Percentiles rank a stretch among this genome's conserved stretches.
Conservation (phyloP, 2,888 invertebrate genomes). For the Campoletis raptor region DNA sequence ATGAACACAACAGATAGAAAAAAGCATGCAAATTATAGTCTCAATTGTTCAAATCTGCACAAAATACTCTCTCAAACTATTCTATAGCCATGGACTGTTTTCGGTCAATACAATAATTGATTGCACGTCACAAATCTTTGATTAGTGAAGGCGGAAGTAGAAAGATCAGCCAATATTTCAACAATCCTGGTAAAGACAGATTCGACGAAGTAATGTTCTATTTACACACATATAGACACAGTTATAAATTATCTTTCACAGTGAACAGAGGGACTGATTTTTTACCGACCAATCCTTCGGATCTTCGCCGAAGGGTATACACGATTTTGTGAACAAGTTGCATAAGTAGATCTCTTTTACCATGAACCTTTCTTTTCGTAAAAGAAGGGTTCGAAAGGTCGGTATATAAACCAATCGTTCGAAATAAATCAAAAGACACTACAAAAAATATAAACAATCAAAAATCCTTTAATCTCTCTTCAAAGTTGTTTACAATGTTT, state of each 20-base stretch:
- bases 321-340: constrained; percentile 60
- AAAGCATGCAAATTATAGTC: background rate
- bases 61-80: background rate
- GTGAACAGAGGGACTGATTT: constrained; percentile 25
- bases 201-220: constrained; percentile 33
- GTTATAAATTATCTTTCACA: background rate
- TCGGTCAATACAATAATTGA: constrained; percentile 30
- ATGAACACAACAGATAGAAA: background rate
- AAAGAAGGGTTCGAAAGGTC: constrained; percentile 51
- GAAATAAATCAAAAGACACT: background rate
- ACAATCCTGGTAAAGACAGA: constrained; percentile 24
- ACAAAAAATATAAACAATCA: background rate
- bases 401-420: background rate
- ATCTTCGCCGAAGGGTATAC: constrained; percentile 61
- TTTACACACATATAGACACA: constrained; percentile 5
- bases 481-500: background rate
- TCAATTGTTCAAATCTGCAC: background rate
- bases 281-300: constrained; percentile 53
- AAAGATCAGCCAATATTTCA: constrained; percentile 45
- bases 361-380: constrained; percentile 31
- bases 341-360: constrained; percentile 57
- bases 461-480: background rate
- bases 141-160: constrained; percentile 54
- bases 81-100: background rate
- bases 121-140: constrained; percentile 20